Evolutionary conservation across 1,140 invertebrate species (phyloP).

Genomic region (Temnothorax curvispinosus): DNA sequence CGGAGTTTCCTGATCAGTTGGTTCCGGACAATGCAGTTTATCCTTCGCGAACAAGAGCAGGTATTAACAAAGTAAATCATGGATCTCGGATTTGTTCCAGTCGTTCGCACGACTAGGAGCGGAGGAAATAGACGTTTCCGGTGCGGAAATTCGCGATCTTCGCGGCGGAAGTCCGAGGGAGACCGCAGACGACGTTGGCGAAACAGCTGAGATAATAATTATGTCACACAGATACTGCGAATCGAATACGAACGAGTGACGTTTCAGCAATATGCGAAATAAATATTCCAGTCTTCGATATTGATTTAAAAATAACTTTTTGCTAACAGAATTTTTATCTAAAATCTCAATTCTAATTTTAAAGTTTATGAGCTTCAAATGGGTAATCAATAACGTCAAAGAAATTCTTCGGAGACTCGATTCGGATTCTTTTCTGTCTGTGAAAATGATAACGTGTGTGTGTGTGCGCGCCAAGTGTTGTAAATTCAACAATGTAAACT

Average conservation of each 20-base stretch:
- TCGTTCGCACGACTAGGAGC: constrained; percentile 23
- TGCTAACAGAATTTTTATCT: not conserved
- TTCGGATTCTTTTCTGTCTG: too few relatives aligned
- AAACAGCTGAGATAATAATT: constrained; percentile 28
- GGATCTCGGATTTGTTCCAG: constrained; percentile 31
- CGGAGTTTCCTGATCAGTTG: not conserved
- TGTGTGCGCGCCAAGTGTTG: not conserved
- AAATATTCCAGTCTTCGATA: not conserved
- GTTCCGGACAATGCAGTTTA: not conserved
- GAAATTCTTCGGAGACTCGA: not conserved
- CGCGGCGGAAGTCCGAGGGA: constrained; percentile 62
- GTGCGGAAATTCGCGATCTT: constrained; percentile 65
- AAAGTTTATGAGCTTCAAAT: not conserved
- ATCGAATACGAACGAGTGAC: not conserved
- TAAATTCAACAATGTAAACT: not conserved
- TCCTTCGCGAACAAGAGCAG: not conserved
- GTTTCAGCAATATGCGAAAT: not conserved
- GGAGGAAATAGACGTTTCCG: constrained; percentile 55
- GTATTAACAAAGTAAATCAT: constrained; percentile 13
- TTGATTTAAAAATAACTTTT: not conserved
- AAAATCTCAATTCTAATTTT: not conserved
- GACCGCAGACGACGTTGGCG: constrained; percentile 39
- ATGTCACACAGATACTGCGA: not conserved
- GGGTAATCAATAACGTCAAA: not conserved
- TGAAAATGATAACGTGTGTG: not conserved